Base-by-base conservation (phyloP, 2,888 invertebrate species). In the Brachyptera risi region DNA sequence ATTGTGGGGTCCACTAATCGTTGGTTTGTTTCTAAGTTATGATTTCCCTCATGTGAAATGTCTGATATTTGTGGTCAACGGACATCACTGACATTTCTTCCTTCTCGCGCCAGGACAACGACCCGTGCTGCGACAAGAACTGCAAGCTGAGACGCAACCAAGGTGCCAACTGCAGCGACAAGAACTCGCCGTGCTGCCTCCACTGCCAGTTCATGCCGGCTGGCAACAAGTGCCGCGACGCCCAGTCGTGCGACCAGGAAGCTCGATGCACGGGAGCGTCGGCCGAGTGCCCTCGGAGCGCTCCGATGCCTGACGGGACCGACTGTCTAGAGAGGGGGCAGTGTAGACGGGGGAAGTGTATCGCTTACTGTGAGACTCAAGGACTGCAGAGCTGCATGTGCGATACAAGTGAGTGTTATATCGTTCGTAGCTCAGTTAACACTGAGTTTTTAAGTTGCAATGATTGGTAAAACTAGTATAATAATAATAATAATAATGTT, bases 351-450 rank as follows among this genome's bases (percentile, higher is more conserved):
- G 97, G 97, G n/a, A 87, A 88, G 70, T 97, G 97, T 75, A 84
- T 92, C 69, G 94, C 96, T 0, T 96, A 91, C 76, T 98, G 97
- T 75, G 95, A 97, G 78, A 93, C 92, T 17, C 91, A 92, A 73
- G 90, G 89, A 56, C 80, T 92, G 73, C 92, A 92, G 74, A 94
- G 95, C 73, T 97, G 97, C 80, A 95, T 96, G 90, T 97, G 97
- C 75, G 95, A 96, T 73, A 89, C 90, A 68, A 89, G 92, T 92
- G 76, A 74, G 83, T 74, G 59, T n/a, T 7, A 31, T 31, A 31
- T 31, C 5, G 31, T 31, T 31, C 31, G n/a, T n/a, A n/a, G n/a
- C n/a, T n/a, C n/a, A n/a, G n/a, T n/a, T n/a, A n/a, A n/a, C n/a
- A n/a, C n/a, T n/a, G n/a, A n/a, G n/a, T n/a, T n/a, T n/a, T n/a